Evolutionary conservation across 2,797 vertebrate genomes (phyloP).

Genomic region (Muscicapa comitata): DNA sequence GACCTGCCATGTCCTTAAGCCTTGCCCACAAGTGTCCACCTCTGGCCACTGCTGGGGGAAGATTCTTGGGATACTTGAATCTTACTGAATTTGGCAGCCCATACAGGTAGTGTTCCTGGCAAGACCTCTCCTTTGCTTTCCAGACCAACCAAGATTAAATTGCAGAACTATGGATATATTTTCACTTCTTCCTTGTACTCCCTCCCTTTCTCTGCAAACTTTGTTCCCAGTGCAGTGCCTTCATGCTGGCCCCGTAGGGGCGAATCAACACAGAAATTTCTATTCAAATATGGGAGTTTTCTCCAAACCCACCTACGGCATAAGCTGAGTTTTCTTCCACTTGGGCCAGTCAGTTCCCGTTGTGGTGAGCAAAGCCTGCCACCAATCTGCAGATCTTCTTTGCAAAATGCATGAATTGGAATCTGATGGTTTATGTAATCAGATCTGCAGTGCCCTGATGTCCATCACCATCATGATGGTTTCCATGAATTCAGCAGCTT

Average conservation of each 20-base stretch:
- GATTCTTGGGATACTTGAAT: not conserved
- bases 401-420: not conserved
- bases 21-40: not conserved
- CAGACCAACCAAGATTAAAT: not conserved
- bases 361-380: not conserved
- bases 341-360: not conserved
- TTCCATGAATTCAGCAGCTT: not conserved
- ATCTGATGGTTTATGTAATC: not conserved
- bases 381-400: not conserved
- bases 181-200: not conserved
- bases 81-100: not conserved
- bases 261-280: not conserved
- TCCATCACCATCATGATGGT: not conserved
- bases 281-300: not conserved
- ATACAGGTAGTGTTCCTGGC: not conserved
- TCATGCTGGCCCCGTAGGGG: not conserved
- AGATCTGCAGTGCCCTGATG: not conserved
- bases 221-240: not conserved
- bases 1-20: rapidly evolving
- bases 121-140: not conserved
- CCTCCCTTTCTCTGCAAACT: not conserved
- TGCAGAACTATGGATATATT: not conserved
- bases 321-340: not conserved
- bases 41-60: not conserved
- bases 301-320: not conserved